A percentile compares a stretch with the other conserved stretches of the same genome.
Conservation (phyloP, 2,888 invertebrate genomes). For the Orchestes rusci region DNA sequence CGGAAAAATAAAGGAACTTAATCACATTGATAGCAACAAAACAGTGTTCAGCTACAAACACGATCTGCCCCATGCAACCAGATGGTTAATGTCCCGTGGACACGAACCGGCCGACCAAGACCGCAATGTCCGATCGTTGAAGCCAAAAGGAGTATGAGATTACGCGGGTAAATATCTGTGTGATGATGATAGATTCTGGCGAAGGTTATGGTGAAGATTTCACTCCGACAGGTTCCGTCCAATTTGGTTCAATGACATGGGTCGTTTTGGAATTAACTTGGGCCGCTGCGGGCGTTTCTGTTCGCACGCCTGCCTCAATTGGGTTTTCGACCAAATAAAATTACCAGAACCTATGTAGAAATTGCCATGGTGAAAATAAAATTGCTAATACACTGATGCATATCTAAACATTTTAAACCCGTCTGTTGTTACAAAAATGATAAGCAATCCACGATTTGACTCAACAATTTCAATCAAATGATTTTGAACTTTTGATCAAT, state of each 20-base stretch:
- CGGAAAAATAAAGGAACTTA: constrained; percentile 25
- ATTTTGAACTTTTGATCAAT: too few relatives aligned
- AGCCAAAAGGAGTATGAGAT: constrained; percentile 31
- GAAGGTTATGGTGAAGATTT: constrained; percentile 29
- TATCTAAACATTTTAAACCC: too few relatives aligned
- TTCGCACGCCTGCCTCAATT: constrained; percentile 20
- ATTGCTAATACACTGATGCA: too few relatives aligned
- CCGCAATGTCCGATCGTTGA: constrained; percentile 20
- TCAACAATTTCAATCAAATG: too few relatives aligned
- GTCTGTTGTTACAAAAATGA: too few relatives aligned
- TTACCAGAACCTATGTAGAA: too few relatives aligned
- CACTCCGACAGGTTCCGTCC: constrained; percentile 33
- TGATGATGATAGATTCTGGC: constrained; percentile 33
- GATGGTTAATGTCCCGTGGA: constrained; percentile 6
- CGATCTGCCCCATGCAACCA: constrained; percentile 27
- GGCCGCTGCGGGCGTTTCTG: constrained; percentile 13
- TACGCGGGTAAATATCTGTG: constrained; percentile 39
- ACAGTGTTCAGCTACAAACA: constrained; percentile 28
- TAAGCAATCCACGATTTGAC: too few relatives aligned
- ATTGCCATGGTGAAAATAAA: too few relatives aligned
- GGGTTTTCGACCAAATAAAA: too few relatives aligned
- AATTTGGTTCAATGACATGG: constrained; percentile 40
- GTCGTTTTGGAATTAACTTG: constrained; percentile 21
- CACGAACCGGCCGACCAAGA: constrained; percentile 13
- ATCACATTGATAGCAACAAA: constrained; percentile 30